These are phyloP conservation scores for Leucosticte australis DNA, from an alignment of 2,113 vertebrate species.

Conservation along the genomic window DNA sequence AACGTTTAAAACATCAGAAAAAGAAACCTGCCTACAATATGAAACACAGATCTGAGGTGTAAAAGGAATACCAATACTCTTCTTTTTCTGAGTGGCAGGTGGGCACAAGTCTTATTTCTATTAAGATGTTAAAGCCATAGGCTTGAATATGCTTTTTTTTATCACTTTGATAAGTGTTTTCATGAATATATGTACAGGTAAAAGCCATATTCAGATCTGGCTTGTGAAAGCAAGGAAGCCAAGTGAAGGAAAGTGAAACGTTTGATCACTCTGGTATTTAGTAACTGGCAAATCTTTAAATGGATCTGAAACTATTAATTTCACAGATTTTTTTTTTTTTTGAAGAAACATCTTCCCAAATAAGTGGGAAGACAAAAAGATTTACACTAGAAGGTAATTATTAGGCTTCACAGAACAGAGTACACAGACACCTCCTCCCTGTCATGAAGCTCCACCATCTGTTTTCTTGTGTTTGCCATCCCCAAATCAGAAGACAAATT, in stretches of 20 bases:
- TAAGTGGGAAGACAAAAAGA: neutral
- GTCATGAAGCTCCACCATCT: neutral
- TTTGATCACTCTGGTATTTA: neutral
- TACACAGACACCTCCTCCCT: neutral
- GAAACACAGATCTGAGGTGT: neutral
- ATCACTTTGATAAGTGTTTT: neutral
- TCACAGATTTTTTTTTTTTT: too few relatives aligned
- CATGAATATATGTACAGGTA: neutral
- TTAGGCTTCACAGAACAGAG: neutral
- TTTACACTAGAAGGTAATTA: neutral
- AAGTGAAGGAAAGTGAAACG: neutral
- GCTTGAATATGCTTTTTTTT: neutral
- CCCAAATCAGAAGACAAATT: neutral
- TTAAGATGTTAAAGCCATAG: neutral
- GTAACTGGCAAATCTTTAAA: neutral
- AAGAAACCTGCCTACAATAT: neutral
- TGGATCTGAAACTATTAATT: neutral
- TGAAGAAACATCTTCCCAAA: neutral
- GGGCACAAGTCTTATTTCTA: neutral
- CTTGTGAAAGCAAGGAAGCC: neutral
- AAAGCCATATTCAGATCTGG: neutral
- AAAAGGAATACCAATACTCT: neutral
- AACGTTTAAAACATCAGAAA: constrained; percentile 13
- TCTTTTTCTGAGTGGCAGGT: neutral
- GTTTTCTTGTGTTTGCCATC: neutral